Conservation (phyloP, 2,113 vertebrate genomes). For the Lanius ludovicianus region DNA sequence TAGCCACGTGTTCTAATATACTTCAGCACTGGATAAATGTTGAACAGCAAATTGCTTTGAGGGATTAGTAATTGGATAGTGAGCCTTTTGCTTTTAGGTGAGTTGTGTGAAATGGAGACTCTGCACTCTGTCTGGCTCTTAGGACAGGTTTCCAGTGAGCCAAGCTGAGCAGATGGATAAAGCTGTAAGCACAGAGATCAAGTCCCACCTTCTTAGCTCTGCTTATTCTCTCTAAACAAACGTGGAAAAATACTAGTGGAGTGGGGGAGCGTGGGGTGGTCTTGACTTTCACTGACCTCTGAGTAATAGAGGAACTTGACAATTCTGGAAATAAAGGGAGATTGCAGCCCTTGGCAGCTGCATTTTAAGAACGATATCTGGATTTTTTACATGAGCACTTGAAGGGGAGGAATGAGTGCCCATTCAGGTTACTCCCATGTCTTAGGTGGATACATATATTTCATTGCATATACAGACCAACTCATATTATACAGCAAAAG, state of each 20-base stretch:
- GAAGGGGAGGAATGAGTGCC: background rate
- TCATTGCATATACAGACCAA: background rate
- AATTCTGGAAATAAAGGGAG: background rate
- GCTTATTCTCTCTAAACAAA: background rate
- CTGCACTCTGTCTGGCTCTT: background rate
- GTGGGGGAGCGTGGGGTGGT: background rate
- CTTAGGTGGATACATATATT: background rate
- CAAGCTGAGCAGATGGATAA: background rate
- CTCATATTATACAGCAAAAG: background rate
- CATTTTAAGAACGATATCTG: background rate
- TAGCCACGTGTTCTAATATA: background rate
- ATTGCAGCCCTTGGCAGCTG: background rate
- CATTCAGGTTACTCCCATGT: rapidly evolving
- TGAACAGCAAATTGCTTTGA: constrained; percentile 46
- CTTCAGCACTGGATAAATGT: constrained; percentile 12
- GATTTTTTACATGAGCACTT: background rate
- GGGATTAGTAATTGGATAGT: constrained; percentile 47
- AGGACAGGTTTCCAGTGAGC: background rate
- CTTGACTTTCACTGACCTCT: background rate
- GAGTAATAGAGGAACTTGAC: background rate
- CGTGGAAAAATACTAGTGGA: background rate
- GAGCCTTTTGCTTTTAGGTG: constrained; percentile 46
- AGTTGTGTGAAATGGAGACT: constrained; percentile 26
- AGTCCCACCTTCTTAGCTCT: background rate
- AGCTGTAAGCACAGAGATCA: background rate